phyloP scores from a whole-genome alignment of 2,888 invertebrate genomes.

The Gasteruption jaculator region DNA sequence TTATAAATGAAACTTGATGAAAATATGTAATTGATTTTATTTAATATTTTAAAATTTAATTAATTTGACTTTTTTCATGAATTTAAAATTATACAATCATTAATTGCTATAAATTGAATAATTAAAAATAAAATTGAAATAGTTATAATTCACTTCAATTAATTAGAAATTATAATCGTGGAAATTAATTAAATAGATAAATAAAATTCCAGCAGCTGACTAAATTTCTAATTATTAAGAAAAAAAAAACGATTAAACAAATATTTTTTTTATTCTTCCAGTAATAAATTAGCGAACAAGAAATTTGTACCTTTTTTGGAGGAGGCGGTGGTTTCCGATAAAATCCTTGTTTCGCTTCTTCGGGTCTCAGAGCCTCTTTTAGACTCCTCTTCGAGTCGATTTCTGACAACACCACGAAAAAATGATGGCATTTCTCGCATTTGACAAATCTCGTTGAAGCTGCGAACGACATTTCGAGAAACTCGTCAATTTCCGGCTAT shows the following conservation, averaged over 20 bases:
- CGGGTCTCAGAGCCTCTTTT: slow-evolving; percentile 67
- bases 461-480: slow-evolving; percentile 28
- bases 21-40: too few relatives aligned
- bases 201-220: too few relatives aligned
- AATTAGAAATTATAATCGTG: too few relatives aligned
- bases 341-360: slow-evolving; percentile 66
- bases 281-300: too few relatives aligned
- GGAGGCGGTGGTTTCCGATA: slow-evolving; percentile 88
- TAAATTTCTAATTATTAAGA: too few relatives aligned
- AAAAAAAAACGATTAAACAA: too few relatives aligned
- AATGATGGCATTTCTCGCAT: slow-evolving; percentile 97
- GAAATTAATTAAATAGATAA: too few relatives aligned
- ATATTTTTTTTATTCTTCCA: too few relatives aligned
- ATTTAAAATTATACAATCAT: slow-evolving; percentile 4
- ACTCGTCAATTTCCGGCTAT: background rate
- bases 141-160: slow-evolving; percentile 1
- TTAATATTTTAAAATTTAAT: too few relatives aligned
- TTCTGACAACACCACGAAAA: slow-evolving; percentile 93
- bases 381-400: slow-evolving; percentile 83
- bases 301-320: slow-evolving; percentile 84
- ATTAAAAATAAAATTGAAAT: background rate
- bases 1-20: too few relatives aligned
- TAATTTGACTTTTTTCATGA: background rate
- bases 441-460: slow-evolving; percentile 92
- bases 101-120: background rate